Percentiles rank a stretch among this genome's conserved stretches.
Evolutionary conservation across 2,113 vertebrate genomes (phyloP).

Genomic region (Promerops cafer): DNA sequence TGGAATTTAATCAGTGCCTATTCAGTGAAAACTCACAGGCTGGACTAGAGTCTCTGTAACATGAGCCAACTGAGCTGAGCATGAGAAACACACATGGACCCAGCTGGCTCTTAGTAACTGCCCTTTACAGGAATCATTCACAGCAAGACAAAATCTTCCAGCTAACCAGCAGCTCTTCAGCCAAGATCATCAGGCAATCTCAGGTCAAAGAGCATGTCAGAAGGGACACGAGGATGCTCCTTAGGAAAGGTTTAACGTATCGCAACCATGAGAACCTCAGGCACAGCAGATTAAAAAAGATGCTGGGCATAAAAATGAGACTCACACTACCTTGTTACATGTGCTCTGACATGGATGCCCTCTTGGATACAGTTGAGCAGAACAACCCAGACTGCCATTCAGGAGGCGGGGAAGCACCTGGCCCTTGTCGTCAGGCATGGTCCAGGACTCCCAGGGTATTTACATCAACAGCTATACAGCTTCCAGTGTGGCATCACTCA

Average conservation of each 20-base stretch:
- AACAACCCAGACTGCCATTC: neutral
- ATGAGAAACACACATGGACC: neutral
- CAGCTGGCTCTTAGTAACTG: neutral
- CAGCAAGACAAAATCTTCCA: neutral
- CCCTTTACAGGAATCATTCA: neutral
- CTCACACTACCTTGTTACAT: neutral
- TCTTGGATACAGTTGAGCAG: neutral
- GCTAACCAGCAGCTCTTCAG: neutral
- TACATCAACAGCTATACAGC: neutral
- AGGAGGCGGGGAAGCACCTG: neutral
- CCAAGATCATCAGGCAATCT: neutral
- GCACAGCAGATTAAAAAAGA: neutral
- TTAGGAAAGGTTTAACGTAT: neutral
- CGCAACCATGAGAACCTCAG: neutral
- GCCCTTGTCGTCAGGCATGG: neutral
- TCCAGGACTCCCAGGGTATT: neutral
- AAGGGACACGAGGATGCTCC: accelerated
- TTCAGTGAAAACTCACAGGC: neutral
- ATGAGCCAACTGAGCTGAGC: neutral
- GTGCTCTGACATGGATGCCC: neutral
- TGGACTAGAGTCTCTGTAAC: neutral
- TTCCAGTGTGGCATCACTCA: neutral
- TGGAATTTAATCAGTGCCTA: neutral
- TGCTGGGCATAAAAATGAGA: neutral
- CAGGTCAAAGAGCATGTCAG: neutral